Conservation (phyloP, 2,797 vertebrate genomes). For the Podarcis siculus region DNA sequence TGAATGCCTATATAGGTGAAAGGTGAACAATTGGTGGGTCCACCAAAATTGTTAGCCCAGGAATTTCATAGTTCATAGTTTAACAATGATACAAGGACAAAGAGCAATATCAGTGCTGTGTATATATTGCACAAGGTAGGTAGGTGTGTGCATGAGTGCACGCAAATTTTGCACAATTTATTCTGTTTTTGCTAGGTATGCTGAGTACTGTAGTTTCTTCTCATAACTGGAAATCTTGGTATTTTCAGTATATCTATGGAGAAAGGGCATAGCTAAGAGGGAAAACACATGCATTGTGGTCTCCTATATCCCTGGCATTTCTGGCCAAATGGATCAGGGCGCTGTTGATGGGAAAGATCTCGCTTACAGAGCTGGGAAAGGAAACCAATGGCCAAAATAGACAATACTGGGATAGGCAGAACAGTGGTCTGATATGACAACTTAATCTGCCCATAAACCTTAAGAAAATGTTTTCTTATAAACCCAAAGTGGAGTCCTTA, state of each 20-base stretch:
- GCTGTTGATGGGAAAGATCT: too few species aligned
- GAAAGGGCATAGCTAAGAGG: background rate
- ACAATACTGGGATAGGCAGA: too few species aligned
- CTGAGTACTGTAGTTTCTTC: background rate
- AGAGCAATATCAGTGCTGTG: background rate
- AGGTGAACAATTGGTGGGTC: background rate
- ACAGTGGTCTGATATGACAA: background rate
- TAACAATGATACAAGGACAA: background rate
- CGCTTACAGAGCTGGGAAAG: too few species aligned
- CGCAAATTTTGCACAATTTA: background rate
- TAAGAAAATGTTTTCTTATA: background rate
- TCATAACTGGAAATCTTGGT: background rate
- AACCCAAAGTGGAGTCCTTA: background rate
- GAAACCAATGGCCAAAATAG: too few species aligned
- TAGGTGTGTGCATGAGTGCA: background rate
- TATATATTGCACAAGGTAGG: background rate
- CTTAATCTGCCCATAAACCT: background rate
- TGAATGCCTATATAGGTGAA: background rate
- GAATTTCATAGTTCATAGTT: background rate
- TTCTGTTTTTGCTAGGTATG: background rate
- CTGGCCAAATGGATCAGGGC: too few species aligned
- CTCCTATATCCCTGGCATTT: too few species aligned
- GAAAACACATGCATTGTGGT: background rate
- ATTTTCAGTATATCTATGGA: background rate
- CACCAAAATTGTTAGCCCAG: constrained; percentile 1